Evolutionary conservation across 2,888 invertebrate species (phyloP).

Genomic region (Ctenicera cuprea): DNA sequence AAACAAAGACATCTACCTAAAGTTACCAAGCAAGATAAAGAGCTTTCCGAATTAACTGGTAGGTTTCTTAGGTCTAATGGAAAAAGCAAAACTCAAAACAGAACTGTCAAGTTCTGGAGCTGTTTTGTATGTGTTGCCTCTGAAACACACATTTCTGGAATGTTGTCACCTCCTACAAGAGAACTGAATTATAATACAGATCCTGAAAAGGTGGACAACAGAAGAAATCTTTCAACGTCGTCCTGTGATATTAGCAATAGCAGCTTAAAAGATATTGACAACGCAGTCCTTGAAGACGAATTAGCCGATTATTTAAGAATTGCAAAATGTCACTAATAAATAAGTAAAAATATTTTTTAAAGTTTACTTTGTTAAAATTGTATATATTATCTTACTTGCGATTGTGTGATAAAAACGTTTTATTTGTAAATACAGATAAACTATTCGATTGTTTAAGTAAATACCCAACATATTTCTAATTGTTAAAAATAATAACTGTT

Average conservation of each 20-base stretch:
- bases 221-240: constrained; percentile 49
- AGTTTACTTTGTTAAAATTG: not conserved
- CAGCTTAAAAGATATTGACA: constrained; percentile 71
- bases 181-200: constrained; percentile 13
- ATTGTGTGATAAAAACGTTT: too few species aligned
- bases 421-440: too few species aligned
- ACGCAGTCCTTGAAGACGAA: constrained; percentile 71
- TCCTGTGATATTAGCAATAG: constrained; percentile 72
- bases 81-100: not conserved
- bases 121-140: constrained; percentile 12
- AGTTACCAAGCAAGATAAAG: not conserved
- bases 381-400: too few species aligned
- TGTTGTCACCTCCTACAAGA: not conserved
- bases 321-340: constrained; percentile 13
- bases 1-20: not conserved
- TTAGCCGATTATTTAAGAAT: constrained; percentile 67
- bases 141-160: not conserved
- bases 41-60: not conserved
- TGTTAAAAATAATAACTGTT: too few species aligned
- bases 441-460: too few species aligned
- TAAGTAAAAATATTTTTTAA: not conserved
- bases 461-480: too few species aligned
- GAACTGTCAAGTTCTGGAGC: constrained; percentile 23
- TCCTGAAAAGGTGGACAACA: constrained; percentile 59
- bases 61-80: not conserved